Base-by-base conservation (phyloP, 2,797 vertebrate genomes). In the Anguilla obscura region DNA sequence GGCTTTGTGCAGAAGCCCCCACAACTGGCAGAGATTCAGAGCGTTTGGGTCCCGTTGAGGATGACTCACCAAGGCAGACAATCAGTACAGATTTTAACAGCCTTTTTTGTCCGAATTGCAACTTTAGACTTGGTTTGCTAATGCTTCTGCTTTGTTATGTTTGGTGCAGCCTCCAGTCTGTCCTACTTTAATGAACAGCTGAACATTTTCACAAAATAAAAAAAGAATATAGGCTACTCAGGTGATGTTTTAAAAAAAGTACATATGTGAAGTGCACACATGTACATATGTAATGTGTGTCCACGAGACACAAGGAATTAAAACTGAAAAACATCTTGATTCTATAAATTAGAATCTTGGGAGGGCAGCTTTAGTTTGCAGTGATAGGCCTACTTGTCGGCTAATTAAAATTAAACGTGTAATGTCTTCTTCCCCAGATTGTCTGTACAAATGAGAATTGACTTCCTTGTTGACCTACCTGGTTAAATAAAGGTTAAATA, bases 11-110 rank as follows among this genome's bases (percentile, higher is more conserved):
- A 18, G 54, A 76, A 71, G 36, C 54, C 84, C 56, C 56, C 85
- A 76, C 52, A 86, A 85, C 87, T 88, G 87, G 87, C 87, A 33
- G 56, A 76, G 74, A 45, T 79, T 88, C 87, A 66, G 69, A 12
- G 56, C 52, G 21, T 52, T 71, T 69, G 27, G n/a, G 84, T 86
- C 71, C 85, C 84, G 50, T 36, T 80, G 56, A 56, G 87, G 56
- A 80, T 79, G 71, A 87, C 60, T 87, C 87, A 84, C 87, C 30
- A 36, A 63, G 36, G 80, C 87, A 36, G 87, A 84, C 87, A 84
- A 84, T 84, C 80, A 54, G 40, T 40, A 60, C 79, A 71, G 40
- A 54, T 87, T 66, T 87, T 12, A 71, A 74, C 63, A 24, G 87
- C 45, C 48, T 71, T 69, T 84, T 27, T 66, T 58, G 48, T 27